Evolutionary conservation across 2,113 vertebrate genomes (phyloP).

Genomic region (Lathamus discolor): DNA sequence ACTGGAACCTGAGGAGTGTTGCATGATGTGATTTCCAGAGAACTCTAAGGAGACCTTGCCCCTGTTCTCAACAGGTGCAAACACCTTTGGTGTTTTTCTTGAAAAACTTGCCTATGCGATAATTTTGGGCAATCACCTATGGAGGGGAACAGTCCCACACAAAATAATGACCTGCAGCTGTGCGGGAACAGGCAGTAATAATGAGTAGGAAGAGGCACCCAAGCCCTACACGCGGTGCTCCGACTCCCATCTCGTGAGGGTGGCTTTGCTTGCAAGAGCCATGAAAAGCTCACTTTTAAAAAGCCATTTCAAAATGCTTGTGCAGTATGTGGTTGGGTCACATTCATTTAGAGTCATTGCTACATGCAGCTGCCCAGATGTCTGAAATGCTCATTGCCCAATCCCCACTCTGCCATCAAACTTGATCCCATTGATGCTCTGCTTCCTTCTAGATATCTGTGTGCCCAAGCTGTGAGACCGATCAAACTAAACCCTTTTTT

Average conservation of each 20-base stretch:
- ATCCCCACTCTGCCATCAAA: background rate
- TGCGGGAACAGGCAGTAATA: background rate
- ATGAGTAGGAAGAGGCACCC: background rate
- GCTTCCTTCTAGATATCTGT: background rate
- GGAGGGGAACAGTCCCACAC: background rate
- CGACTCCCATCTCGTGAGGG: background rate
- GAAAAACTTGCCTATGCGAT: background rate
- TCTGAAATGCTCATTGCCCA: background rate
- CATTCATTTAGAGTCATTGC: background rate
- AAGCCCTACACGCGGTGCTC: background rate
- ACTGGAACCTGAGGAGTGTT: background rate
- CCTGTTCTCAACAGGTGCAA: background rate
- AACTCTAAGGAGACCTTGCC: background rate
- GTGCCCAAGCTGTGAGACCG: background rate
- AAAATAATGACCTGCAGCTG: background rate
- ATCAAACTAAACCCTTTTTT: background rate
- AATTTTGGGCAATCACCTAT: background rate
- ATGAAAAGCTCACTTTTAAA: accelerated
- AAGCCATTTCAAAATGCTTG: background rate
- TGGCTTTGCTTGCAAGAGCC: background rate
- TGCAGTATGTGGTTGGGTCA: background rate
- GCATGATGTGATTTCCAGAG: background rate
- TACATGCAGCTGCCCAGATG: background rate
- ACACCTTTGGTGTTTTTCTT: background rate
- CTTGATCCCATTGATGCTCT: background rate